Evolutionary conservation across 2,113 vertebrate species (phyloP), one percentile per base, ranked within the genome.

Genomic region (Phaethornis superciliosus): DNA sequence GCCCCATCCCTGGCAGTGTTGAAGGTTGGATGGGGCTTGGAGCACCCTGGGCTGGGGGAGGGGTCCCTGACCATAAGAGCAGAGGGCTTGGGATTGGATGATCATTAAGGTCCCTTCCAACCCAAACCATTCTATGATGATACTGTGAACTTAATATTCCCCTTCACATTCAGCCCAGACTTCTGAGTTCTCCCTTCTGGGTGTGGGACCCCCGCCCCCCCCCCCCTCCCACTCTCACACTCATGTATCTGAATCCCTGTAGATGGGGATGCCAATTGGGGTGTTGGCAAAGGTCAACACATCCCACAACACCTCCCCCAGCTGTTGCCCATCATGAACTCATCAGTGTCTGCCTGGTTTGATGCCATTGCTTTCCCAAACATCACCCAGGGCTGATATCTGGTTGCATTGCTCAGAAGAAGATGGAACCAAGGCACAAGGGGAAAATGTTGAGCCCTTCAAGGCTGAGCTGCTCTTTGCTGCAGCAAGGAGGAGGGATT

Each of bases 281-380:
- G 35, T 6, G 21, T 49, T 87, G 86, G 89, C 8, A 1, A 74
- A 69, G 78, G 81, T 85, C 70, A 69, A 2, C 11, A 0, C 64
- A 9, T 65, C 79, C 84, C 74, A 37, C 28, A 4, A 44, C 22
- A 0, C 54, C 56, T 71, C n/a, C 63, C 54, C 20, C 35, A 60
- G 44, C 52, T 14, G 56, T 62, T 20, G 20, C 60, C 63, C 28
- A 10, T 51, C 89, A 55, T 33, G 2, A 78, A 14, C 28, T 58
- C 69, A 40, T 60, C 16, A 8, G 47, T 0, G 0, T 7, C 0
- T 47, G 28, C 21, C 32, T 78, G 81, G 20, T 32, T 88, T 32
- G 35, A 27, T 10, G 3, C 47, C 47, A 32, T 7, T 35, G 67
- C 40, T 54, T 6, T 76, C 58, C 63, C 27, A 8, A 40, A 33